Percentiles rank a stretch among this genome's conserved stretches.
Evolutionary conservation across 2,113 vertebrate species (phyloP).

Genomic region (Cynopterus brachyotis): DNA sequence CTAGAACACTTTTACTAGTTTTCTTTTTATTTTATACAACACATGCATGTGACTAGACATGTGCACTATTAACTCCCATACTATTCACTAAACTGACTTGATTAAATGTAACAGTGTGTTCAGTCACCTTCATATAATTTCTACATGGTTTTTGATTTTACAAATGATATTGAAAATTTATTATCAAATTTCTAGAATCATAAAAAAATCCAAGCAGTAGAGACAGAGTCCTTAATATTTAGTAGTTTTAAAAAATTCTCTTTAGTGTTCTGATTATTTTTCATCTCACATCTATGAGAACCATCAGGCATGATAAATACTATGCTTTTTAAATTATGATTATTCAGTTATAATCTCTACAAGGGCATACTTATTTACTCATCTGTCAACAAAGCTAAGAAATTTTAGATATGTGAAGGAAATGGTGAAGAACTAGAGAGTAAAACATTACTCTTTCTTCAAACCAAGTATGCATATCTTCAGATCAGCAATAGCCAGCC

Average conservation of each 20-base stretch:
- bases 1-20: background rate
- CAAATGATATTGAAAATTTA: background rate
- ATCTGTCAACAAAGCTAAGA: background rate
- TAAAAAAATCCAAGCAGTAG: background rate
- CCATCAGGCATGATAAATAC: background rate
- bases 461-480: background rate
- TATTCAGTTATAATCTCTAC: background rate
- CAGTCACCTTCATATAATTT: background rate
- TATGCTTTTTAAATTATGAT: background rate
- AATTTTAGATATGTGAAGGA: background rate
- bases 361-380: background rate
- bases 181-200: background rate
- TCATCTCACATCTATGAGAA: background rate
- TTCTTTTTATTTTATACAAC: background rate
- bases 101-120: background rate
- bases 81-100: background rate
- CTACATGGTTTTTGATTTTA: background rate
- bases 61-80: rapidly evolving
- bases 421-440: background rate
- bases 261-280: background rate
- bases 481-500: background rate
- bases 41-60: too few relatives aligned
- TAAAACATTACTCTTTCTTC: background rate
- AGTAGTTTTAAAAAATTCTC: background rate
- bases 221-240: background rate